These are phyloP conservation scores for Ditylenchus dipsaci DNA, from an alignment of 1,140 invertebrate species.

Conservation along the genomic window DNA sequence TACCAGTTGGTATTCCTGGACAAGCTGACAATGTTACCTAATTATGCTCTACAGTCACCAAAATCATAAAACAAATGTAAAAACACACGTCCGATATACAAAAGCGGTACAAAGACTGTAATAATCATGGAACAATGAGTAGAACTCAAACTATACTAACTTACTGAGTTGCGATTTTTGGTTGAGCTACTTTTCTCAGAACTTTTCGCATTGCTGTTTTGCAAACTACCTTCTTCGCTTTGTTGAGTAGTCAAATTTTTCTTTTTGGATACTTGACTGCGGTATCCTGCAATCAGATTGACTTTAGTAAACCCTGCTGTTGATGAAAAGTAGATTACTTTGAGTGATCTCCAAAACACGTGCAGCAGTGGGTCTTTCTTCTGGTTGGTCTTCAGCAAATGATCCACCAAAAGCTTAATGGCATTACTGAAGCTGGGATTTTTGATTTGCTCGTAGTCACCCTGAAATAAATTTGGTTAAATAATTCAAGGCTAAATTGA, in stretches of 20 bases:
- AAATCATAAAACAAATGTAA: conserved; percentile 61
- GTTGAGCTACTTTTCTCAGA: background rate
- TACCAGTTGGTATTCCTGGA: conserved; percentile 58
- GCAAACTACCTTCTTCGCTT: background rate
- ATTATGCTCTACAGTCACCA: conserved; percentile 38
- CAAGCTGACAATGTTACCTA: conserved; percentile 57
- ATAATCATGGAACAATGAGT: background rate
- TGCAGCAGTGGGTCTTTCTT: conserved; percentile 62
- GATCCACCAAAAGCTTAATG: conserved; percentile 63
- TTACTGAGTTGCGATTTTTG: background rate
- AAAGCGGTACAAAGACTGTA: background rate
- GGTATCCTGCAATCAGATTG: background rate
- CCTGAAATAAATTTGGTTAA: conserved; percentile 51
- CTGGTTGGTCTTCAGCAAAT: conserved; percentile 60
- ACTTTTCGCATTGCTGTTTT: background rate
- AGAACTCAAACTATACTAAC: background rate
- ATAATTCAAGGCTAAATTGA: too few species aligned
- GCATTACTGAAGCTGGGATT: conserved; percentile 66
- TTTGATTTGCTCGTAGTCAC: conserved; percentile 65
- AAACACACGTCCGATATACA: conserved; percentile 11
- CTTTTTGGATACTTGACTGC: conserved; percentile 8
- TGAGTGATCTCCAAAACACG: conserved; percentile 60
- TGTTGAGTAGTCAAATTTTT: background rate
- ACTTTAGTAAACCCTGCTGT: too few species aligned
- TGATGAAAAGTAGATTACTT: background rate